Evolutionary conservation across 2,797 vertebrate genomes (phyloP), one percentile per base, ranked within the genome.

Genomic region (Sandelia bainsii): DNA sequence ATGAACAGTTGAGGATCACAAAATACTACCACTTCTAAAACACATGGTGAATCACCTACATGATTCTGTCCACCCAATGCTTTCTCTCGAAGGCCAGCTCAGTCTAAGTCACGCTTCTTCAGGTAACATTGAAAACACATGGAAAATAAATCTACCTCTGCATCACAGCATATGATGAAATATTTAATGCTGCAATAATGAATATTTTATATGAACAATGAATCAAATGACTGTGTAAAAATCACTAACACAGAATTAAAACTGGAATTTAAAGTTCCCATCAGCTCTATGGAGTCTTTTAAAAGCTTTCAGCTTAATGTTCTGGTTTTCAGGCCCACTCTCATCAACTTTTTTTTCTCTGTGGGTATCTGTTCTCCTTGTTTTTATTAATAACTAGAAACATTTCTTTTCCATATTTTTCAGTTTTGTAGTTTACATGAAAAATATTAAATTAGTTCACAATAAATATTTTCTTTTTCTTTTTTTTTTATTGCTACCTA

Each of bases 1-100:
- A 87, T 76, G 74, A 86, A 81, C 63, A 69, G 62, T 75, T n/a
- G 71, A 63, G 48, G 56, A 77, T 72, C 27, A 49, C 70, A 72
- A 65, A 63, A 46, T 37, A 60, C 60, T 20, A 50, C 70, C 72
- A 22, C 69, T 7, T 54, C 64, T 56, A 64, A 10, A 51, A 56
- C 77, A 56, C 75, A 42, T 40, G 17, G 59, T 87, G 90, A 90
- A 73, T 85, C 83, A 87, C 72, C 23, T 68, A 51, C 46, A 20
- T 56, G 61, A 62, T 52, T 69, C 69, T 48, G 60, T 84, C 80
- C 66, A 63, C 23, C 63, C 71, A 62, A 34, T n/a, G 20, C 57
- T 53, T 51, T 20, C 71, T 82, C 70, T 69, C 64, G 58, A 66
- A 61, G 62, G 74, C 74, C 82, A 59, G 61, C 50, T 82, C 77